These are phyloP conservation scores for Acanthurus lineatus DNA, from an alignment of 2,797 vertebrate genomes.

Conservation along the genomic window DNA sequence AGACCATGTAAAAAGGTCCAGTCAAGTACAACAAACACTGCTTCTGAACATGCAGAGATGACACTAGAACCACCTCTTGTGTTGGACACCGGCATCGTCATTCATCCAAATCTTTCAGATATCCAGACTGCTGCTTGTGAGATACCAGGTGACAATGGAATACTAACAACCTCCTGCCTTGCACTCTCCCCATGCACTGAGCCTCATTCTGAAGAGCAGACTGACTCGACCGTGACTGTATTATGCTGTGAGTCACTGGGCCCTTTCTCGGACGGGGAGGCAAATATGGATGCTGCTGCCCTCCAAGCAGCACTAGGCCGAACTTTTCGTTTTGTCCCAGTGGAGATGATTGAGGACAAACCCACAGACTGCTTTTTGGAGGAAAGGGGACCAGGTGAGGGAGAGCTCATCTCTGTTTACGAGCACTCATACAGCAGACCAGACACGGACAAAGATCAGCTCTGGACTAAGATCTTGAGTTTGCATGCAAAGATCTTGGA, in stretches of 20 bases:
- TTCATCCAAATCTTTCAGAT: constrained; percentile 28
- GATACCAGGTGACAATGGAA: constrained; percentile 9
- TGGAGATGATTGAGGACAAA: constrained; percentile 39
- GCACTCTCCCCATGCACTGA: neutral
- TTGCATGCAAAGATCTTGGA: constrained; percentile 89
- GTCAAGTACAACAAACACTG: neutral
- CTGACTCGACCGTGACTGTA: constrained; percentile 43
- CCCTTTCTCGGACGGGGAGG: neutral
- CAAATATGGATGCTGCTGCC: constrained; percentile 11
- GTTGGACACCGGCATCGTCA: constrained; percentile 2
- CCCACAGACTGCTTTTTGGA: constrained; percentile 32
- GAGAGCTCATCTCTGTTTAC: constrained; percentile 61
- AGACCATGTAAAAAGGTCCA: constrained; percentile 24
- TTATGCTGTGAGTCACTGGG: constrained; percentile 52
- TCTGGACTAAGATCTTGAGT: constrained; percentile 89
- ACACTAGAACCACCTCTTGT: constrained; percentile 19
- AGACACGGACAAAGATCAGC: constrained; percentile 85
- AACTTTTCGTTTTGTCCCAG: constrained; percentile 57
- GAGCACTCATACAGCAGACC: constrained; percentile 91
- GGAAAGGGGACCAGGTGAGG: constrained; percentile 45
- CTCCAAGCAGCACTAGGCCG: constrained; percentile 48
- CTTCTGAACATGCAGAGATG: constrained; percentile 10
- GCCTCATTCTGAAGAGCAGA: constrained; percentile 17
- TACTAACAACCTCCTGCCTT: neutral
- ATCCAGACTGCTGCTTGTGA: constrained; percentile 25